phyloP scores from a whole-genome alignment of 1,140 invertebrate genomes.

The Thrips palmi region DNA sequence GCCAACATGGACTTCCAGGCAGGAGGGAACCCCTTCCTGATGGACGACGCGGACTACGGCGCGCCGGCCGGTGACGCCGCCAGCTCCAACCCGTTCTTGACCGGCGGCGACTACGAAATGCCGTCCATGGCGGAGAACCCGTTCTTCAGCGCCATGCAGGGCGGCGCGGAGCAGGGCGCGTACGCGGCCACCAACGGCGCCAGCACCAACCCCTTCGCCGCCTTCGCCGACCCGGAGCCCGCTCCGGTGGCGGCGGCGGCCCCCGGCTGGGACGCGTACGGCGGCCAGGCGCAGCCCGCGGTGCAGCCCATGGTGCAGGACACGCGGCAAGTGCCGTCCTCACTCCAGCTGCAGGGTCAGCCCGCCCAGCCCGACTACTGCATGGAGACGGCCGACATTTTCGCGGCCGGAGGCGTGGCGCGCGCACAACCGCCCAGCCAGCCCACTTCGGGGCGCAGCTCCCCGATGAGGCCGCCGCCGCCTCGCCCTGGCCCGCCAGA shows the following conservation, averaged over 20 bases:
- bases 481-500: constrained; percentile 38
- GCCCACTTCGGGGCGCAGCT: constrained; percentile 24
- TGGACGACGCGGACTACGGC: constrained; percentile 32
- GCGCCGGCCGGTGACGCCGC: constrained; percentile 23
- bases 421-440: constrained; percentile 15
- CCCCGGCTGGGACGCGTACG: too few species aligned
- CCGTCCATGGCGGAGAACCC: constrained; percentile 33
- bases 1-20: background rate
- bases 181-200: constrained; percentile 9
- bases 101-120: constrained; percentile 28
- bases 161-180: constrained; percentile 12
- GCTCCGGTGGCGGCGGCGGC: constrained; percentile 6
- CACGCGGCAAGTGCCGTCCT: too few species aligned
- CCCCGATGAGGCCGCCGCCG: constrained; percentile 27
- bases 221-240: too few species aligned
- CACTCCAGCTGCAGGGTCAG: too few species aligned
- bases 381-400: constrained; percentile 13
- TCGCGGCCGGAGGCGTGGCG: constrained; percentile 18
- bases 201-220: constrained; percentile 37
- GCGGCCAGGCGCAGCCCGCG: too few species aligned
- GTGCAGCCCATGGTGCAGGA: too few species aligned
- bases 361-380: too few species aligned
- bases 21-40: constrained; percentile 54
- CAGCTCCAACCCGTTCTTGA: constrained; percentile 54
- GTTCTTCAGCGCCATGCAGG: constrained; percentile 24